Percentiles rank a stretch among this genome's conserved stretches.
Evolutionary conservation across 37 sponge, comb jelly and placozoan species (phyloP).

Genomic region (Petrosia ficiformis): DNA sequence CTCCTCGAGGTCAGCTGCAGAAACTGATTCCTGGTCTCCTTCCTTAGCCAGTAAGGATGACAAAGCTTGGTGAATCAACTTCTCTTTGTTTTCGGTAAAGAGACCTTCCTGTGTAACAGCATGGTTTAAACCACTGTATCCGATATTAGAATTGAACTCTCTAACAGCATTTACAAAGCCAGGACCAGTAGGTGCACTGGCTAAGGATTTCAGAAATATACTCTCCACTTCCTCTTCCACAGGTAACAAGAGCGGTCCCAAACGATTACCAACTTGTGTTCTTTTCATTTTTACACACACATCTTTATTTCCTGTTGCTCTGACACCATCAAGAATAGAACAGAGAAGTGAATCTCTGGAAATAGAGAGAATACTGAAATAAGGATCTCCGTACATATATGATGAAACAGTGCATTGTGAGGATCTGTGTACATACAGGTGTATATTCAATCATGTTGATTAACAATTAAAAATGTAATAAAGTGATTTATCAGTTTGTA

Average conservation of each 20-base stretch:
- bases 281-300: conserved; percentile 92
- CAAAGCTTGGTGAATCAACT: conserved; percentile 85
- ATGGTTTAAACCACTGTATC: conserved; percentile 95
- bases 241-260: conserved; percentile 81
- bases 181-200: conserved; percentile 54
- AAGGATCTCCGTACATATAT: background rate
- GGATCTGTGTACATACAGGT: too few species aligned
- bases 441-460: too few species aligned
- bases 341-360: conserved; percentile 94
- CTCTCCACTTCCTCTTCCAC: conserved; percentile 98
- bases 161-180: conserved; percentile 72
- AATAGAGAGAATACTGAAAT: background rate
- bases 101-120: conserved; percentile 96
- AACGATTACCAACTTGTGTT: conserved; percentile 80
- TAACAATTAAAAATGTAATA: too few species aligned
- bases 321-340: conserved; percentile 93
- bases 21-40: conserved; percentile 52
- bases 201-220: conserved; percentile 78
- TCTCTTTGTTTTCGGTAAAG: conserved; percentile 99
- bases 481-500: too few species aligned
- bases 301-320: conserved; percentile 95
- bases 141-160: conserved; percentile 92
- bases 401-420: too few species aligned
- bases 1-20: conserved; percentile 82
- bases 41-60: conserved; percentile 73